Base-by-base conservation (phyloP, 2,113 vertebrate species). In the Acanthisitta chloris region DNA sequence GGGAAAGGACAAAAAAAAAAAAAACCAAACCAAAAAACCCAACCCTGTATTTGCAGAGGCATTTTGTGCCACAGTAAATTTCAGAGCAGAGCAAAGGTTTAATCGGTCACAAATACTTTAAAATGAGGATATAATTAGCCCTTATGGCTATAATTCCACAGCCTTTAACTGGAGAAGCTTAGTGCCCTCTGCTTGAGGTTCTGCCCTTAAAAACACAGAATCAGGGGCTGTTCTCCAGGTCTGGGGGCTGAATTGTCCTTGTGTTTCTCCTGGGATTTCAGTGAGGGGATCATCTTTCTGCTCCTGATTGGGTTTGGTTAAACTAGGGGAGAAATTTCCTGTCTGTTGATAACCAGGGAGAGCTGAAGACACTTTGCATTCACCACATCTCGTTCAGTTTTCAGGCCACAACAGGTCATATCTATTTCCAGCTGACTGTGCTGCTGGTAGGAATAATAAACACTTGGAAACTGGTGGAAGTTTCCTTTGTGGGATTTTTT, bases 61-160 rank as follows among this genome's bases (percentile, higher is more conserved):
- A 4, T 86, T 97, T 64, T 86, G 81, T 90, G 64, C 88, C 59
- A 29, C 82, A 46, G 85, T 42, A 83, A 86, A 93, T 93, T 93
- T 74, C 85, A 88, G 71, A 49, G 13, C 74, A 61, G 58, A 72
- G 58, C 62, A 90, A 77, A 90, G 79, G 92, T 92, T 92, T 62
- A 38, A 65, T 77, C 78, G 38, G 76, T 28, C 58, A 45, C 67
- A 82, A 72, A 51, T 88, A 38, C 81, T 57, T 86, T 65, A n/a
- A 86, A 86, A 73, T 42, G 17, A 82, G 74, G 61, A 93, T 54
- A 8, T 81, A 88, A 90, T 95, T 69, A 49, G 66, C n/a, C 46
- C 52, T 91, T 65, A 19, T 33, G 57, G 67, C 79, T 69, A 0
- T 42, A 36, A 45, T 38, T 61, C 2, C 57, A 14, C n/a, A 40